Conservation (phyloP, 2,113 vertebrate genomes). For the Nerophis lumbriciformis region DNA sequence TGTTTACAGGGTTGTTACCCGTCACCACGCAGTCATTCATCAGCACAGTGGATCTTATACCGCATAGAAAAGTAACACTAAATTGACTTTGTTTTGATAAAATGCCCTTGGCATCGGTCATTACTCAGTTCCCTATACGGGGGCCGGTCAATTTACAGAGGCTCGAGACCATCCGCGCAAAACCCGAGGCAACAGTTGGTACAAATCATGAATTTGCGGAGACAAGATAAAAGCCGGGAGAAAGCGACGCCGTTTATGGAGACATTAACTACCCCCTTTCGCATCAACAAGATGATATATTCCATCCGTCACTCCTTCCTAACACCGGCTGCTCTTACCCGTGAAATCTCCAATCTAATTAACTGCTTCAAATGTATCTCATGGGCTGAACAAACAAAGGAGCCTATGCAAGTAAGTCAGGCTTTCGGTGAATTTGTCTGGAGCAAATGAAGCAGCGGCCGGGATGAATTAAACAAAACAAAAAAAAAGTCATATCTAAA, state of each 20-base stretch:
- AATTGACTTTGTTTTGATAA: constrained; percentile 26
- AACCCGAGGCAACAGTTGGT: constrained; percentile 37
- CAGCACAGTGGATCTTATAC: constrained; percentile 12
- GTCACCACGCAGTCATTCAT: constrained; percentile 16
- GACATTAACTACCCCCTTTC: constrained; percentile 32
- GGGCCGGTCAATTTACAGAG: constrained; percentile 21
- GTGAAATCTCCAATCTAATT: constrained; percentile 52
- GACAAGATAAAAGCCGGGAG: constrained; percentile 48
- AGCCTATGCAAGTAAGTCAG: constrained; percentile 30
- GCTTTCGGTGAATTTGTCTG: constrained; percentile 30
- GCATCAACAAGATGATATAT: constrained; percentile 26
- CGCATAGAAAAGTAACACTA: constrained; percentile 4
- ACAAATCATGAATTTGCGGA: constrained; percentile 45
- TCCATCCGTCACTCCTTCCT: constrained; percentile 4
- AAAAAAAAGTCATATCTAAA: neutral
- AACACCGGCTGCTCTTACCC: constrained; percentile 22
- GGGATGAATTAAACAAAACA: constrained; percentile 62
- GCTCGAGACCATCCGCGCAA: constrained; percentile 16
- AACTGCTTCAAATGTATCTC: constrained; percentile 45
- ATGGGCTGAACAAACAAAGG: constrained; percentile 26
- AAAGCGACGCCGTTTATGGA: constrained; percentile 32
- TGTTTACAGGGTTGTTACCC: constrained; percentile 6
- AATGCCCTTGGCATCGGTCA: constrained; percentile 18
- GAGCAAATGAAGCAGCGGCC: constrained; percentile 49
- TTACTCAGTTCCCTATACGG: constrained; percentile 27